Evolutionary conservation across 2,113 vertebrate species (phyloP), one percentile per base, ranked within the genome.

Genomic region (Pelecanoides urinatrix): DNA sequence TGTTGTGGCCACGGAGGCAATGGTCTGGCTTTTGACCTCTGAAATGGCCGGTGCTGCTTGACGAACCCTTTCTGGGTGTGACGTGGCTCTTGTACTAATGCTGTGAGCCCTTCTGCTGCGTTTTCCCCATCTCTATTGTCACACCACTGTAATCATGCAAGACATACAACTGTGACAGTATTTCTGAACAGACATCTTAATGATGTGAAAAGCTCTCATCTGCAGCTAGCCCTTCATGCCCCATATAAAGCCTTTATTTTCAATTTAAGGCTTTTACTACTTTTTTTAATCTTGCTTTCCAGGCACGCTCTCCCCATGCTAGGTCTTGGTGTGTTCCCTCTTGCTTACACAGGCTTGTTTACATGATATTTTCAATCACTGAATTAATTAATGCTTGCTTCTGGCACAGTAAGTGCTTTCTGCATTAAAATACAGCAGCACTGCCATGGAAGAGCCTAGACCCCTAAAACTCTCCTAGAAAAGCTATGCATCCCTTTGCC

Each of bases 61-160:
- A 25, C 1, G 1, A 65, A 13, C 63, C 75, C 40, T n/a, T 32
- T 21, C 14, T 9, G 77, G 44, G 13, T 2, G 44, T 3, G 2
- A 4, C 0, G 36, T 2, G 19, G 44, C 63, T 40, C 58, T 23
- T 2, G 5, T 10, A 1, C 15, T 4, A 2, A 34, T 1, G 1
- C 3, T 2, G 40, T 10, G 12, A 63, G 56, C 65, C 44, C 23
- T 6, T 15, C 34, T 42, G 40, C 79, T 18, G 72, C 11, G 2
- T 20, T 20, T 58, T n/a, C 25, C 90, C 66, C 52, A 0, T 18
- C 59, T 20, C 52, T 32, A 0, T 14, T 17, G 16, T 45, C 56
- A 5, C 50, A 4, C 36, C 3, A 1, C 23, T 16, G 65, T 7
- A 34, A 19, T 8, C 4, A 0, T 8, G 50, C 52, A 14, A 19